Evolutionary conservation across 2,113 vertebrate species (phyloP), one percentile per base, ranked within the genome.

Genomic region (Triplophysa tibetana): DNA sequence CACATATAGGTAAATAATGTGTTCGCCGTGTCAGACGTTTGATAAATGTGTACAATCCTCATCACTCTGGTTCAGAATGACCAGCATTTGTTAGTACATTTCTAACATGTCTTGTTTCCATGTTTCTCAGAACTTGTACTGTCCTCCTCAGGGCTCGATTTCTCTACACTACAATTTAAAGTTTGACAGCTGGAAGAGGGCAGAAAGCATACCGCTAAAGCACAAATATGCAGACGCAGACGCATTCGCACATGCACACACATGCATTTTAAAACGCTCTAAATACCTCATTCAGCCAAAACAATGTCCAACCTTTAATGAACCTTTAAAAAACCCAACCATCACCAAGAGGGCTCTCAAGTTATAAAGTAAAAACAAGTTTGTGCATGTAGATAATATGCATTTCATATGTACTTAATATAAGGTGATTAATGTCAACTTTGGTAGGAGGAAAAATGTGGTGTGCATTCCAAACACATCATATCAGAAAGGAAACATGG

Each of bases 101-200:
- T 56, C 17, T 56, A 8, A 56, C 56, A 50, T 48, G 19, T 45
- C n/a, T 17, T 61, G 19, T 16, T 45, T 58, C 2, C 54, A 7
- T 1, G 8, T 7, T 79, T 52, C 14, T 58, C 19, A 8, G 41
- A 56, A 81, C 79, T 82, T 52, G 38, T 69, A 83, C 70, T 70
- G 61, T 83, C 24, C 11, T 75, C 10, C 70, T 74, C 13, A 2
- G 26, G 70, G 79, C 64, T 38, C 7, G 41, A 81, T n/a, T 19
- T 29, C 33, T 16, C 24, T 63, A 48, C 41, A 26, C 16, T 75
- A 48, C 41, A 63, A 48, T 29, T 63, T 50, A 50, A n/a, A 2
- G 14, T 23, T 60, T 73, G 70, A 73, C 85, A 77, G 83, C 61
- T 85, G 73, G 84, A 62, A 67, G 10, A 3, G 61, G 54, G 10